A percentile compares a stretch with the other conserved stretches of the same genome.
Conservation (phyloP, 1,140 invertebrate species). For the Ostrea denselamellosa region DNA sequence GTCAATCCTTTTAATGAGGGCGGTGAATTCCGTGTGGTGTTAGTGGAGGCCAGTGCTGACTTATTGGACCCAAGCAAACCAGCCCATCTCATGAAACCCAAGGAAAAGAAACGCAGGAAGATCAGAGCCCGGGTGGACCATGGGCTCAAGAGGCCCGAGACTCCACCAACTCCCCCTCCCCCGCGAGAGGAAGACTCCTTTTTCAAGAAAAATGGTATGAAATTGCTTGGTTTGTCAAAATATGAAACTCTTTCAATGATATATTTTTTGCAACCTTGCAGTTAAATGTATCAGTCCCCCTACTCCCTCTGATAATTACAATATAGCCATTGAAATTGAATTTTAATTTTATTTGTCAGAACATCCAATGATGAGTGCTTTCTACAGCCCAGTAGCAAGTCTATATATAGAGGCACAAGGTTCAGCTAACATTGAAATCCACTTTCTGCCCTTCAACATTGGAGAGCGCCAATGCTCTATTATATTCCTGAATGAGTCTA, state of each 20-base stretch:
- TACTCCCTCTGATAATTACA: no score
- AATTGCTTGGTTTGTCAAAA: not conserved
- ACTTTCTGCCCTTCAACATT: slow-evolving; percentile 77
- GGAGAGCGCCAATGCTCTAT: slow-evolving; percentile 76
- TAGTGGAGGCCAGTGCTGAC: slow-evolving; percentile 71
- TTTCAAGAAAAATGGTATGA: slow-evolving; percentile 33
- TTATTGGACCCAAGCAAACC: slow-evolving; percentile 61
- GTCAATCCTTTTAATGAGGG: slow-evolving; percentile 74
- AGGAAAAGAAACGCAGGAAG: slow-evolving; percentile 65
- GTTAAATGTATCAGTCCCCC: no score
- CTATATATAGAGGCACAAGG: slow-evolving; percentile 68
- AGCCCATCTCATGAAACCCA: slow-evolving; percentile 59
- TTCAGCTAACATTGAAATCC: slow-evolving; percentile 69
- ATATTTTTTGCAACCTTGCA: not conserved
- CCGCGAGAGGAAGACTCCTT: slow-evolving; percentile 34
- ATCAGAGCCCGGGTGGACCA: slow-evolving; percentile 68
- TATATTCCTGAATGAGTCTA: slow-evolving; percentile 75
- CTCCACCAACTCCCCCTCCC: slow-evolving; percentile 62
- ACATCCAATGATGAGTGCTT: slow-evolving; percentile 71
- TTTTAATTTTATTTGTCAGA: slow-evolving; percentile 49
- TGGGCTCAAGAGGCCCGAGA: slow-evolving; percentile 66
- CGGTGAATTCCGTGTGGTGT: slow-evolving; percentile 74
- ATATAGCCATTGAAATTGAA: no score
- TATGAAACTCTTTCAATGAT: not conserved
- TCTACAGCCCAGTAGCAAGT: slow-evolving; percentile 68